Evolutionary conservation across 2,888 invertebrate species (phyloP).

Genomic region (Heliconius sara): DNA sequence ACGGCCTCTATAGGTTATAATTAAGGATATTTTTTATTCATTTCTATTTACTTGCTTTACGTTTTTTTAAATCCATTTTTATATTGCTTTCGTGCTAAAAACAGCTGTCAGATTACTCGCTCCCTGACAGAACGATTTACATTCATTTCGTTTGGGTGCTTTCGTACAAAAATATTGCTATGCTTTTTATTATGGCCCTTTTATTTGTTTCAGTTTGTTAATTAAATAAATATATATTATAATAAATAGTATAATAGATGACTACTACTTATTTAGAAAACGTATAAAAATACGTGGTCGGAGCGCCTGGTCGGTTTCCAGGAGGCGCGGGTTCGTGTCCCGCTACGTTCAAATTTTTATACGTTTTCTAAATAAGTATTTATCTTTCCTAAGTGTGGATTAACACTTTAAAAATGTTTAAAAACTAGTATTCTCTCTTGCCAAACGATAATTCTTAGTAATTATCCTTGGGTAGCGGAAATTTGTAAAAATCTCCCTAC

Average conservation of each 20-base stretch:
- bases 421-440: no score
- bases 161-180: slow-evolving; percentile 13
- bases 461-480: no score
- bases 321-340: no score
- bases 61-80: background rate
- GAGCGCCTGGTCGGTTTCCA: no score
- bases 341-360: no score
- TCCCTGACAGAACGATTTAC: slow-evolving; percentile 34
- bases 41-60: background rate
- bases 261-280: no score
- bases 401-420: no score
- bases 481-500: no score
- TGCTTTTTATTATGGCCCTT: slow-evolving; percentile 18
- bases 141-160: slow-evolving; percentile 33
- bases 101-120: slow-evolving; percentile 35
- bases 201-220: background rate
- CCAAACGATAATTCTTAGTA: no score
- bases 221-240: background rate
- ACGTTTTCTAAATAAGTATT: no score
- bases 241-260: background rate
- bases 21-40: background rate
- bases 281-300: no score
- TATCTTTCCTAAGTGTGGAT: no score
- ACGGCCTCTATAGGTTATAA: background rate
- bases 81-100: slow-evolving; percentile 25